phyloP scores from a whole-genome alignment of 2,797 vertebrate species.

The Mastacembelus armatus region DNA sequence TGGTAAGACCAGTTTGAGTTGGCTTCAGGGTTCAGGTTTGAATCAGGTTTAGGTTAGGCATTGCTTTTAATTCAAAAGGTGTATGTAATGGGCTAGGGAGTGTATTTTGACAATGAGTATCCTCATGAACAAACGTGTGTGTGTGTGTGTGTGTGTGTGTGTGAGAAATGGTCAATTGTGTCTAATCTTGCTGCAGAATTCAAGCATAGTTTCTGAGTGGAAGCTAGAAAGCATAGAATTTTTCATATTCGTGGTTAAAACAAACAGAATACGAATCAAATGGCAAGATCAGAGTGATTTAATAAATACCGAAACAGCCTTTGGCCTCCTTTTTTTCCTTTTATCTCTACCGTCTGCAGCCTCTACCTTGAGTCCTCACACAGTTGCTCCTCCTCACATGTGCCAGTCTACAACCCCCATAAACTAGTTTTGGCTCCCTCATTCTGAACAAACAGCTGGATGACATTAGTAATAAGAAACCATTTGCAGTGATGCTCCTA shows the following conservation, averaged over 20 bases:
- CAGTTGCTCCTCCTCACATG: slow-evolving; percentile 20
- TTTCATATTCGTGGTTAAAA: slow-evolving; percentile 38
- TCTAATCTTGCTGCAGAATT: slow-evolving; percentile 34
- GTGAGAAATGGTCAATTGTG: slow-evolving; percentile 41
- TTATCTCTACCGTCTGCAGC: slow-evolving; percentile 26
- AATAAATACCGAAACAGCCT: slow-evolving; percentile 39
- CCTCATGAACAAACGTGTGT: too few relatives aligned
- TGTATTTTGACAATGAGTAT: too few relatives aligned
- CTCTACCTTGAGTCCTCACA: slow-evolving; percentile 23
- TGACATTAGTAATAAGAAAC: slow-evolving; percentile 44
- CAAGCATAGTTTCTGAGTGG: neutral
- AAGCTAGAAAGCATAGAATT: neutral
- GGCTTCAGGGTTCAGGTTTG: too few relatives aligned
- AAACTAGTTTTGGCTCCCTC: slow-evolving; percentile 1
- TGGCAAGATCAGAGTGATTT: slow-evolving; percentile 39
- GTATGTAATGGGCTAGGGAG: too few relatives aligned
- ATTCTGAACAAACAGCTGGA: slow-evolving; percentile 38
- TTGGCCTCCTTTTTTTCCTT: slow-evolving; percentile 12
- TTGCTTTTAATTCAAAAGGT: too few relatives aligned
- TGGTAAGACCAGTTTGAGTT: too few relatives aligned
- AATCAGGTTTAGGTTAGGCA: too few relatives aligned
- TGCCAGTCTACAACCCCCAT: slow-evolving; percentile 38
- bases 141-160: neutral
- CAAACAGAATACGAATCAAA: slow-evolving; percentile 52
- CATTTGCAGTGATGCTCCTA: slow-evolving; percentile 17